phyloP scores from a whole-genome alignment of 2,888 invertebrate genomes.

The Hydrotaea diabolus region DNA sequence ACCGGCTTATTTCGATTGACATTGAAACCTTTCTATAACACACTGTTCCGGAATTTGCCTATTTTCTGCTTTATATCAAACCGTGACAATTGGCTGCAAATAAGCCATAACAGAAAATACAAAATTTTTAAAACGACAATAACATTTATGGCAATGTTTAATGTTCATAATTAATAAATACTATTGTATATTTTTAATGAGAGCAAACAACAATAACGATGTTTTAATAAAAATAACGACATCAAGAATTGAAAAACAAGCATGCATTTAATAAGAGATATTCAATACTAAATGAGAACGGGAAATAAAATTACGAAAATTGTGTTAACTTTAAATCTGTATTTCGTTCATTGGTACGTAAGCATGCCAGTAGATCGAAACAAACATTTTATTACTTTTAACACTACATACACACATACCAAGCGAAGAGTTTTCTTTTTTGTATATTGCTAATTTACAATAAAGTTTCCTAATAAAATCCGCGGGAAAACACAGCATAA shows the following conservation, averaged over 20 bases:
- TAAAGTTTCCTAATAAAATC: constrained; percentile 3
- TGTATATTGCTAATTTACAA: not conserved
- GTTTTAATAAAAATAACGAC: not conserved
- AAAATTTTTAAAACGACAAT: not conserved
- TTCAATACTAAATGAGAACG: no score
- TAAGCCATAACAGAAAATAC: not conserved
- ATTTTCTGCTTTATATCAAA: no score
- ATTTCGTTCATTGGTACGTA: no score
- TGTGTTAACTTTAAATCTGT: no score
- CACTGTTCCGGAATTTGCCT: no score
- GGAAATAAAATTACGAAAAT: no score
- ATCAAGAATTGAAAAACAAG: not conserved
- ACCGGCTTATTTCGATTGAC: no score
- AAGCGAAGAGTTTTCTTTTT: no score
- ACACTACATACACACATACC: not conserved
- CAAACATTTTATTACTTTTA: not conserved
- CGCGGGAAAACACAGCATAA: no score
- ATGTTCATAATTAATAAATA: constrained; percentile 24
- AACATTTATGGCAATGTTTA: constrained; percentile 19
- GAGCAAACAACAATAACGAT: not conserved
- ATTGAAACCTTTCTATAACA: not conserved
- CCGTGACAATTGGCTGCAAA: no score
- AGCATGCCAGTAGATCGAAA: not conserved
- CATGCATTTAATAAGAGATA: no score
- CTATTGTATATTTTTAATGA: not conserved